These are phyloP conservation scores for Synergus japonicus DNA, from an alignment of 2,888 invertebrate genomes.

Conservation along the genomic window DNA sequence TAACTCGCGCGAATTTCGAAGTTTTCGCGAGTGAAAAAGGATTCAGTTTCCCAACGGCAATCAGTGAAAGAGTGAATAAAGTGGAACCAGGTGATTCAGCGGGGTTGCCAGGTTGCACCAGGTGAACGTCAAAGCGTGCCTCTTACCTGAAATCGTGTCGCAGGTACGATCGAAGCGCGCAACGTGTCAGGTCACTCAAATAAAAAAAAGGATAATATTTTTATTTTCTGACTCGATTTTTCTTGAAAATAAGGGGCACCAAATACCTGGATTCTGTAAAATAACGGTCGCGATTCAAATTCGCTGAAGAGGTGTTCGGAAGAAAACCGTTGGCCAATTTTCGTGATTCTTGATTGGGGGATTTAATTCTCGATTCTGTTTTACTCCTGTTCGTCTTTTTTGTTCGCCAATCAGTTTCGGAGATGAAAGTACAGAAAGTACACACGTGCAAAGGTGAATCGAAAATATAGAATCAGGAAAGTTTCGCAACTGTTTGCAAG, in stretches of 20 bases:
- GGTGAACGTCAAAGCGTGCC: conserved; percentile 37
- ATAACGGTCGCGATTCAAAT: neutral
- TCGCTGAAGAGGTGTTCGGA: neutral
- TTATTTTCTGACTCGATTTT: neutral
- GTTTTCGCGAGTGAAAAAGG: neutral
- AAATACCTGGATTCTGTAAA: neutral
- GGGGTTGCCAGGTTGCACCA: conserved; percentile 39
- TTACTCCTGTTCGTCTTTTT: neutral
- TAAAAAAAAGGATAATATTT: neutral
- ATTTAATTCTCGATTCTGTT: neutral
- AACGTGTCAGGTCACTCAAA: conserved; percentile 16
- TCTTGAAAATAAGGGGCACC: neutral
- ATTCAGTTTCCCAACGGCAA: neutral
- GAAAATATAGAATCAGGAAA: neutral
- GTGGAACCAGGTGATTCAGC: conserved; percentile 33
- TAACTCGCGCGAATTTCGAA: neutral
- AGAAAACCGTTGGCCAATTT: neutral
- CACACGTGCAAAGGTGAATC: neutral
- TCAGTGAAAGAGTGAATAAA: neutral
- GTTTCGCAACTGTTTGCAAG: neutral
- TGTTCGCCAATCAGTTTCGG: neutral
- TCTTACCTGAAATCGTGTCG: conserved; percentile 27
- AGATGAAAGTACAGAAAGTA: neutral
- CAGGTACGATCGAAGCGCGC: neutral
- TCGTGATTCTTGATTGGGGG: neutral